These are phyloP conservation scores for Pogonus chalceus DNA, from an alignment of 1,140 invertebrate genomes.

Conservation along the genomic window DNA sequence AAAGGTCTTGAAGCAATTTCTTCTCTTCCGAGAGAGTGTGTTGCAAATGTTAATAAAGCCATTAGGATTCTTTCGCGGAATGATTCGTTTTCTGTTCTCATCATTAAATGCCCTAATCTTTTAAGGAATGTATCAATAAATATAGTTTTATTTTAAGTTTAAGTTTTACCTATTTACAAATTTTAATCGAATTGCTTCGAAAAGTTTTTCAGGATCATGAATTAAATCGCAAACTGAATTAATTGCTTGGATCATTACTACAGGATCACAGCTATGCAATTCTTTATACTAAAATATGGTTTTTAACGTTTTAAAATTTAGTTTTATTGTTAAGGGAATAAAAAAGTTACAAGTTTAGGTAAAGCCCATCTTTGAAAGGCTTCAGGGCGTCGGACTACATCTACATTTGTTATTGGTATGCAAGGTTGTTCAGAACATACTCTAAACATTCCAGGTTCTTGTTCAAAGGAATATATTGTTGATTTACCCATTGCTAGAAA, in stretches of 20 bases:
- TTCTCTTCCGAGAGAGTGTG: slow-evolving; percentile 21
- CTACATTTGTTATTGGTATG: slow-evolving; percentile 25
- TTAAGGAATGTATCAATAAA: background rate
- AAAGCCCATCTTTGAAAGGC: slow-evolving; percentile 27
- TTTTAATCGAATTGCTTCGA: slow-evolving; percentile 22
- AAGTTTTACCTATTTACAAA: background rate
- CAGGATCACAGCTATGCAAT: slow-evolving; percentile 20
- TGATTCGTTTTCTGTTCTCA: slow-evolving; percentile 15
- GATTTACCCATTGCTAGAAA: slow-evolving; percentile 19
- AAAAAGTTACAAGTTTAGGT: slow-evolving; percentile 26
- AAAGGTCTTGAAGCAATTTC: slow-evolving; percentile 21
- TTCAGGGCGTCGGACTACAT: slow-evolving; percentile 23
- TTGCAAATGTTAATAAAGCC: slow-evolving; percentile 21
- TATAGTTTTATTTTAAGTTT: slow-evolving; percentile 21
- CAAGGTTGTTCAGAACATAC: slow-evolving; percentile 27
- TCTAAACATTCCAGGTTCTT: slow-evolving; percentile 23
- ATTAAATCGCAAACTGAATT: slow-evolving; percentile 25
- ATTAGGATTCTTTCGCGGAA: slow-evolving; percentile 24
- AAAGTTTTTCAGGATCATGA: slow-evolving; percentile 27
- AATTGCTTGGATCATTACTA: slow-evolving; percentile 23
- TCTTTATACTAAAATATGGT: slow-evolving; percentile 22
- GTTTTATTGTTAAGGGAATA: background rate
- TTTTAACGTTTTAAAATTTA: slow-evolving; percentile 3
- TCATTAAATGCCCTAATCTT: slow-evolving; percentile 23
- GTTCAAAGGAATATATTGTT: slow-evolving; percentile 20